phyloP scores from a whole-genome alignment of 2,797 vertebrate species.

The Nannoperca australis region DNA sequence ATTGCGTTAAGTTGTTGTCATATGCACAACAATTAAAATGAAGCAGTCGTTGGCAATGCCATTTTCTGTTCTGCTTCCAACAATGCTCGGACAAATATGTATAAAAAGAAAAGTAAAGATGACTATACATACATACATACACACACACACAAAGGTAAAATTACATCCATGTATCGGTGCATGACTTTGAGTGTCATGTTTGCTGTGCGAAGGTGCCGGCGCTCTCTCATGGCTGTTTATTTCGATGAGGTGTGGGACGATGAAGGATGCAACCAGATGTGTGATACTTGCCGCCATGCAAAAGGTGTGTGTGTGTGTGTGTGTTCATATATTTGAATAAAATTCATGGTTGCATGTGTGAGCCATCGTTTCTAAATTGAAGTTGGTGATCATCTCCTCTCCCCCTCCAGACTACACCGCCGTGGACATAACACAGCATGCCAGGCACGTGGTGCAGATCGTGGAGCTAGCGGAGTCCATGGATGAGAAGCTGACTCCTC shows the following conservation, averaged over 20 bases:
- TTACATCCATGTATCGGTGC: too few species aligned
- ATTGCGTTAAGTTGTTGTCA: not conserved
- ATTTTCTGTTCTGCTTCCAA: too few species aligned
- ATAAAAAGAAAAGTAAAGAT: too few species aligned
- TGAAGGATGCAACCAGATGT: constrained; percentile 92
- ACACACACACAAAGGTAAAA: too few species aligned
- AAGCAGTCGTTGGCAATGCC: too few species aligned
- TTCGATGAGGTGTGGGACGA: constrained; percentile 97
- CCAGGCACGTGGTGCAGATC: constrained; percentile 90
- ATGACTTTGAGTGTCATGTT: not conserved
- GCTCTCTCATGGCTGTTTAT: constrained; percentile 92
- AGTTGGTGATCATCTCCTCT: not conserved
- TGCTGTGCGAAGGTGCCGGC: constrained; percentile 88
- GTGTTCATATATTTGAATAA: not conserved
- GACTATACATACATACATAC: too few species aligned
- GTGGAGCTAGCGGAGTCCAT: constrained; percentile 87
- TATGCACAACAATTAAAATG: too few species aligned
- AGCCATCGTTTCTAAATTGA: not conserved
- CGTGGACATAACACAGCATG: constrained; percentile 87
- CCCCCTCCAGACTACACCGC: constrained; percentile 77
- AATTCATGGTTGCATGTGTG: not conserved
- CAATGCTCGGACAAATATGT: too few species aligned
- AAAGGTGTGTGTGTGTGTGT: constrained; percentile 75
- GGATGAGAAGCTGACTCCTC: constrained; percentile 93
- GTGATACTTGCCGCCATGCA: constrained; percentile 90